These are phyloP conservation scores for Drosophila neonasuta DNA, from an alignment of 2,888 invertebrate species.

Conservation along the genomic window DNA sequence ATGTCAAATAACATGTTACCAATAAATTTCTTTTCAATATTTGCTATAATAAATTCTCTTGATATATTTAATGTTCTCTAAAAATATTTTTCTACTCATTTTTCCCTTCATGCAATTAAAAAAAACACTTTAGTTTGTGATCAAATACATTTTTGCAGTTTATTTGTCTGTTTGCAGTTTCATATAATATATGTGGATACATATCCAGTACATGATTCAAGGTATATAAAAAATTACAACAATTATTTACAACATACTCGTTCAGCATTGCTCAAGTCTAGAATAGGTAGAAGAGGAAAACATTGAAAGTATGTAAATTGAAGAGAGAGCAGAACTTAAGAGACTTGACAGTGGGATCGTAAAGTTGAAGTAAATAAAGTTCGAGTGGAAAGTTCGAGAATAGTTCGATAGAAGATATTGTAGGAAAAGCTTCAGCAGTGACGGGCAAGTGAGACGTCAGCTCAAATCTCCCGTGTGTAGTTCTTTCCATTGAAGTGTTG, in stretches of 20 bases:
- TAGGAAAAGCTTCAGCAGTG: conserved; percentile 1
- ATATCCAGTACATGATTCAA: conserved; percentile 44
- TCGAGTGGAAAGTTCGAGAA: neutral
- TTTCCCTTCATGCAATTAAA: neutral
- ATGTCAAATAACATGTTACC: too few species aligned
- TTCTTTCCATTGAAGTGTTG: conserved; percentile 39
- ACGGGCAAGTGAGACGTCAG: conserved; percentile 58
- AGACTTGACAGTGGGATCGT: conserved; percentile 28
- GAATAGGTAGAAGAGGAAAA: conserved; percentile 29
- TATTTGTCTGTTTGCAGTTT: conserved; percentile 80
- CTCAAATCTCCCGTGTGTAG: conserved; percentile 65
- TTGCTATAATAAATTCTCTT: too few species aligned
- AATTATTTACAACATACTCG: conserved; percentile 79
- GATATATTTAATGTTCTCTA: neutral
- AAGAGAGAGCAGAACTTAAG: conserved; percentile 12
- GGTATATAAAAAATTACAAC: conserved; percentile 63
- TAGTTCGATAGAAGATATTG: neutral
- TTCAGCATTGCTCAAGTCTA: conserved; percentile 57
- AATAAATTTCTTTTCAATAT: too few species aligned
- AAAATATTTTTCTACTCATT: too few species aligned
- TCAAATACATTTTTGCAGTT: conserved; percentile 80
- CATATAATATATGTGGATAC: conserved; percentile 61
- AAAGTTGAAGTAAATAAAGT: conserved; percentile 4
- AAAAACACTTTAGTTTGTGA: conserved; percentile 39
- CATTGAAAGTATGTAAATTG: conserved; percentile 21